Evolutionary conservation across 2,888 invertebrate species (phyloP).

Genomic region (Dicyrtomina minuta): DNA sequence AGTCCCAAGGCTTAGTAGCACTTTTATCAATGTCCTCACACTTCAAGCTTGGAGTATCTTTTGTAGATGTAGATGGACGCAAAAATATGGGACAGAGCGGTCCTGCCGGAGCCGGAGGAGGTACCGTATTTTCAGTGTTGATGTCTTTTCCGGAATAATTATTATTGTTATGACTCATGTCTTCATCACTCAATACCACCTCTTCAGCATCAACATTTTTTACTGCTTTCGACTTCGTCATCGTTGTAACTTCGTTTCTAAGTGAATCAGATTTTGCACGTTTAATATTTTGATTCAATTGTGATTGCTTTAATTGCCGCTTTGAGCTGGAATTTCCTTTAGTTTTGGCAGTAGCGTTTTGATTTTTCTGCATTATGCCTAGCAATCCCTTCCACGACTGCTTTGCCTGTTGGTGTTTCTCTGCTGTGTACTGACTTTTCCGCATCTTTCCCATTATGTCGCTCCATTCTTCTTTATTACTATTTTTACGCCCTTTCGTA

Average conservation of each 20-base stretch:
- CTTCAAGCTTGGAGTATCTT: background rate
- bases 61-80: too few species aligned
- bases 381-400: slow-evolving; percentile 47
- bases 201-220: background rate
- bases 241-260: background rate
- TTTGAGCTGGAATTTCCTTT: too few species aligned
- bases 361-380: slow-evolving; percentile 48
- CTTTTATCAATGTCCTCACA: background rate
- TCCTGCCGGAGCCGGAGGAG: background rate
- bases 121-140: background rate
- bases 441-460: slow-evolving; percentile 16
- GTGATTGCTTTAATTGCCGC: too few species aligned
- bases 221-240: background rate
- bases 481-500: background rate
- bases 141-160: background rate
- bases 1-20: slow-evolving; percentile 17
- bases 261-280: too few species aligned
- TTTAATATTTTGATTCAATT: too few species aligned
- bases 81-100: slow-evolving; percentile 14
- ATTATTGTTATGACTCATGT: background rate
- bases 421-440: background rate
- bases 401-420: slow-evolving; percentile 17
- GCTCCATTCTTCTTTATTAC: slow-evolving; percentile 14
- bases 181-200: too few species aligned
- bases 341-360: slow-evolving; percentile 23